phyloP scores from a whole-genome alignment of 2,113 vertebrate species.

The Pomatostomus ruficeps region DNA sequence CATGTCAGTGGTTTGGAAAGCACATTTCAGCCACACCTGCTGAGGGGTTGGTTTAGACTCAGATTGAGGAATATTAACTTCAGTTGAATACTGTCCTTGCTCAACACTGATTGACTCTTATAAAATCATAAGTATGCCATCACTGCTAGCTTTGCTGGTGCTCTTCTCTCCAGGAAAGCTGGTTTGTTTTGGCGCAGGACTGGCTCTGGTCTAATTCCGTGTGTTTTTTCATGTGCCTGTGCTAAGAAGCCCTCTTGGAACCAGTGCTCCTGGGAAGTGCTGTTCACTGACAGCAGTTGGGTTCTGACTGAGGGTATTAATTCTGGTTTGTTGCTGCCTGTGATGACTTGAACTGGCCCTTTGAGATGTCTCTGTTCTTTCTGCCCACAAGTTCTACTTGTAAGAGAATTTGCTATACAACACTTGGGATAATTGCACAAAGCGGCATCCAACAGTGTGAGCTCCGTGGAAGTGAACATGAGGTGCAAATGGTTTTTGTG shows the following conservation, averaged over 20 bases:
- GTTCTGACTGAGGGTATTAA: not conserved
- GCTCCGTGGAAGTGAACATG: not conserved
- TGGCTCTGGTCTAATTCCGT: not conserved
- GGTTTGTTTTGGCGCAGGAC: not conserved
- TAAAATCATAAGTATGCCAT: not conserved
- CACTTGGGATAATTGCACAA: accelerated
- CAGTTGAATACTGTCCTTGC: not conserved
- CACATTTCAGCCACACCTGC: not conserved
- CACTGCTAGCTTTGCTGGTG: not conserved
- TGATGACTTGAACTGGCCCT: not conserved
- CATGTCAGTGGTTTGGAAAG: not conserved
- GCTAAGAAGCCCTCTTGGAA: not conserved
- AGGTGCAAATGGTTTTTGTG: not conserved
- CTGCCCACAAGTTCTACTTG: not conserved
- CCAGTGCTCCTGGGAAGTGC: not conserved
- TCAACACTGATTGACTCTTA: not conserved
- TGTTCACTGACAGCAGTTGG: not conserved
- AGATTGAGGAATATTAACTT: not conserved
- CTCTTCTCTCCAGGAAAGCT: not conserved
- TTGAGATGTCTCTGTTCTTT: not conserved
- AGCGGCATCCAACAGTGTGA: not conserved
- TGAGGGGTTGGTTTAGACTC: not conserved
- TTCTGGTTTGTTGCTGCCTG: not conserved
- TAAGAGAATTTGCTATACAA: not conserved
- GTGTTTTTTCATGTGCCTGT: not conserved